Base-by-base conservation (phyloP, 2,888 invertebrate genomes). In the Elmis aenea region DNA sequence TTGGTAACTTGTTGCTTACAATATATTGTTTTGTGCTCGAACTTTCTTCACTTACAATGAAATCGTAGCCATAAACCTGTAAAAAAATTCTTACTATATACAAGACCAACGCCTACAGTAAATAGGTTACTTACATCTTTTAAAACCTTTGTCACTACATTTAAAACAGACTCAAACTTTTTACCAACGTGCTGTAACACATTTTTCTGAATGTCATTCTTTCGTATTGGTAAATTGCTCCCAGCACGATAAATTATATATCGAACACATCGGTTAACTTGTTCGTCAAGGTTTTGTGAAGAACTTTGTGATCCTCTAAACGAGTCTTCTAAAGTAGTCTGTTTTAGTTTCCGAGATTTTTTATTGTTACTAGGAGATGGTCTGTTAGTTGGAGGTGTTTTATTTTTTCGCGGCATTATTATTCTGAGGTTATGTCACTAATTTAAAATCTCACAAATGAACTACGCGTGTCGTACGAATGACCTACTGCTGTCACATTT, bases 41-140 rank as follows among this genome's bases (percentile, higher is more conserved):
- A 11, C 14, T 3, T 6, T 36, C 33, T 2, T 33, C 36, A 27
- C 26, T 13, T 22, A 32, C 9, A 22, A 38, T 32, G 5, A 40
- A 23, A 26, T 44, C 30, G 27, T 30, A 44, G 3, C 39, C 39
- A 15, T 44, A 44, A 8, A 40, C 24, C 43, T 43, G 24, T 13
- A 32, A 43, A 5, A 2, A 10, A 9, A 2, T 8, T 10, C n/a
- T 13, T n/a, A 11, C 5, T 3, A 5, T 26, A 25, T 10, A 18
- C 6, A 18, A 13, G 6, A 10, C 13, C 11, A 11, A 5, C 2
- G 9, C 4, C 1, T 22, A 10, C 11, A 13, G 3, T 6, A 2
- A 13, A n/a, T n/a, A n/a, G n/a, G n/a, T n/a, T 26, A 15, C 20
- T 23, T 35, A 38, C 43, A 4, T 39, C 10, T 12, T 43, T 35